Evolutionary conservation across 2,888 invertebrate genomes (phyloP).

Genomic region (Drosophila anomalata): DNA sequence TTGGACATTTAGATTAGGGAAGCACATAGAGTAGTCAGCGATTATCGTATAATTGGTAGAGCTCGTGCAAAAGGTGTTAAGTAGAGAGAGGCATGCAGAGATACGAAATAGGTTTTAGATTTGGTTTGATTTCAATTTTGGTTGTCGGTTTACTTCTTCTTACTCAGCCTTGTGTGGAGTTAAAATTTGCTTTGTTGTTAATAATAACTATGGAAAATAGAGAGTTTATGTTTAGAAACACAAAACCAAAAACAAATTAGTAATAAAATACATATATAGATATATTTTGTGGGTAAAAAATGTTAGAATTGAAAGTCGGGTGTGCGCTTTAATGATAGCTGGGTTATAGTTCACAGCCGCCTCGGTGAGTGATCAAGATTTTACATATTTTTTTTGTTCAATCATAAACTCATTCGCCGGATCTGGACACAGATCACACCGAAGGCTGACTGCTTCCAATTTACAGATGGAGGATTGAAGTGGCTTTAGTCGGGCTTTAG

Average conservation of each 20-base stretch:
- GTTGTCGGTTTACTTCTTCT: constrained; percentile 33
- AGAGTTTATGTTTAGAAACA: constrained; percentile 53
- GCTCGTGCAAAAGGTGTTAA: constrained; percentile 51
- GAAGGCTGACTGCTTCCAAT: constrained; percentile 47
- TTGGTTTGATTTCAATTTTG: constrained; percentile 16
- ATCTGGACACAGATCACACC: constrained; percentile 54
- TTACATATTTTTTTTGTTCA: constrained; percentile 13
- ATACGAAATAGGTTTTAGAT: constrained; percentile 41
- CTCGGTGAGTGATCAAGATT: constrained; percentile 53
- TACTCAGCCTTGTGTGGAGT: constrained; percentile 76
- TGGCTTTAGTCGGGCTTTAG: constrained; percentile 17
- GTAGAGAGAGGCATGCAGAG: constrained; percentile 56
- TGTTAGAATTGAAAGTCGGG: constrained; percentile 33
- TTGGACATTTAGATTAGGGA: constrained; percentile 49
- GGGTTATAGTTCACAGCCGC: constrained; percentile 27
- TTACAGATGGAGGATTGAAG: constrained; percentile 33
- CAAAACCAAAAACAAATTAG: constrained; percentile 40
- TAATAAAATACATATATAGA: constrained; percentile 32
- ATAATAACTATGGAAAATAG: constrained; percentile 68
- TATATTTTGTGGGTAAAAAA: constrained; percentile 20
- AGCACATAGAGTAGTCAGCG: constrained; percentile 45
- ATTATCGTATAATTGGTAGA: constrained; percentile 25
- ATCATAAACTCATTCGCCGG: constrained; percentile 10
- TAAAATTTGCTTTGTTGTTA: constrained; percentile 69
- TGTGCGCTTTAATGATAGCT: constrained; percentile 55